Evolutionary conservation across 1,140 invertebrate genomes (phyloP).

Genomic region (Pantala flavescens): DNA sequence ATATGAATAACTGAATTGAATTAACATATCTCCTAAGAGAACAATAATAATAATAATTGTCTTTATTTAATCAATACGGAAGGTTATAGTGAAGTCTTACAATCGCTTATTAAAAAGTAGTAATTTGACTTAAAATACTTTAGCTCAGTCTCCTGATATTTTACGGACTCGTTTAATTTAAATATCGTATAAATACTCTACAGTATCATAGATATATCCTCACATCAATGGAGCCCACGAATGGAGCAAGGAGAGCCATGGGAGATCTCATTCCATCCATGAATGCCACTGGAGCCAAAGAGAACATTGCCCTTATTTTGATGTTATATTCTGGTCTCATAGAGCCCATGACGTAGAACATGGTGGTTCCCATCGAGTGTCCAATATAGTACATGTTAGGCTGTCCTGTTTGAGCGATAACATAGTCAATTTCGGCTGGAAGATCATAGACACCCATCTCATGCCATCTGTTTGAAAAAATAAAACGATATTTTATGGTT

Average conservation of each 20-base stretch:
- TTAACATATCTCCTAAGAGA: too few species aligned
- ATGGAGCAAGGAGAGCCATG: conserved; percentile 31
- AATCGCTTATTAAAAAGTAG: too few species aligned
- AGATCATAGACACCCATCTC: conserved; percentile 54
- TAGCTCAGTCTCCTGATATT: too few species aligned
- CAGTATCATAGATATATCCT: too few species aligned
- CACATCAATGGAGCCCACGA: conserved; percentile 27
- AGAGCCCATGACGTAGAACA: conserved; percentile 41
- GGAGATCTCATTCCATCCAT: conserved; percentile 42
- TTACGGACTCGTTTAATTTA: too few species aligned
- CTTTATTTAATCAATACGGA: too few species aligned
- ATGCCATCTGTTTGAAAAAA: conserved; percentile 40
- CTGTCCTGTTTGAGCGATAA: conserved; percentile 40
- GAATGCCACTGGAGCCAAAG: conserved; percentile 54
- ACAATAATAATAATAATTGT: too few species aligned
- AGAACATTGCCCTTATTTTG: conserved; percentile 49
- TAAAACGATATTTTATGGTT: conserved; percentile 16
- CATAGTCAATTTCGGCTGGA: conserved; percentile 48
- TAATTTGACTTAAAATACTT: too few species aligned
- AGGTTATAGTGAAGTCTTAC: too few species aligned
- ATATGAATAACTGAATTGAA: too few species aligned
- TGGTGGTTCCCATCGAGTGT: conserved; percentile 55
- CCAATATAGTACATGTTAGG: conserved; percentile 41
- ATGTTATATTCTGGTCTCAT: conserved; percentile 42
- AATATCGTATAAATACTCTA: too few species aligned